Evolutionary conservation across 2,797 vertebrate species (phyloP).

Genomic region (Periparus ater): DNA sequence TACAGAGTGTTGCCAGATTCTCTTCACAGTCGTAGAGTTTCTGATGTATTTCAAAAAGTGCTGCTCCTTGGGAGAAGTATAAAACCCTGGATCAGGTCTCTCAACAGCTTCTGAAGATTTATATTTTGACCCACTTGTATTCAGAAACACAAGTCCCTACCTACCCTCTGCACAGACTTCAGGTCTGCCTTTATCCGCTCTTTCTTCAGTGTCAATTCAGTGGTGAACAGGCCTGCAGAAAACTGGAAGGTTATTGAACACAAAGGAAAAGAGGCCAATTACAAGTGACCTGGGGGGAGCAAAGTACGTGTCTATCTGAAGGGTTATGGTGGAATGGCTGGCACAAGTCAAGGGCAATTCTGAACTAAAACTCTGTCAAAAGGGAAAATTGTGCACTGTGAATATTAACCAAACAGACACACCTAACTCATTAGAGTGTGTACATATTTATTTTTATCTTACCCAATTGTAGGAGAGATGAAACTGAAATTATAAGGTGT

Average conservation of each 20-base stretch:
- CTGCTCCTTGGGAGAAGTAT: not conserved
- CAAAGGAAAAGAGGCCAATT: constrained; percentile 58
- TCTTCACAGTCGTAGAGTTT: not conserved
- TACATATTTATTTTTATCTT: constrained; percentile 37
- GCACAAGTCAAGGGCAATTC: not conserved
- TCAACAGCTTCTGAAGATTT: constrained; percentile 1
- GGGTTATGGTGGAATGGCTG: not conserved
- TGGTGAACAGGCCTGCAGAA: constrained; percentile 25
- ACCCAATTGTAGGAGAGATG: not conserved
- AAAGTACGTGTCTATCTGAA: not conserved
- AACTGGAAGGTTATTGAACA: constrained; percentile 9
- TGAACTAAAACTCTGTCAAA: constrained; percentile 4
- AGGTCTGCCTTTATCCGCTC: constrained; percentile 17
- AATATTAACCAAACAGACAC: constrained; percentile 10
- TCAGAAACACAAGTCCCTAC: not conserved
- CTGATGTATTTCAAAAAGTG: constrained; percentile 34
- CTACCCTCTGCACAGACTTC: constrained; percentile 23
- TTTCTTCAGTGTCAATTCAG: constrained; percentile 32
- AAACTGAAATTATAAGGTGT: not conserved
- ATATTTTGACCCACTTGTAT: constrained; percentile 48
- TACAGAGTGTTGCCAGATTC: constrained; percentile 22
- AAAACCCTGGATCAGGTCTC: constrained; percentile 2
- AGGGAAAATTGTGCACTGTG: not conserved
- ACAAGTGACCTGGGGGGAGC: constrained; percentile 46
- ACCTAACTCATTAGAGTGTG: not conserved